Percentiles rank a stretch among this genome's conserved stretches.
phyloP scores from a whole-genome alignment of 2,797 vertebrate species.

The Lophura swinhoii region DNA sequence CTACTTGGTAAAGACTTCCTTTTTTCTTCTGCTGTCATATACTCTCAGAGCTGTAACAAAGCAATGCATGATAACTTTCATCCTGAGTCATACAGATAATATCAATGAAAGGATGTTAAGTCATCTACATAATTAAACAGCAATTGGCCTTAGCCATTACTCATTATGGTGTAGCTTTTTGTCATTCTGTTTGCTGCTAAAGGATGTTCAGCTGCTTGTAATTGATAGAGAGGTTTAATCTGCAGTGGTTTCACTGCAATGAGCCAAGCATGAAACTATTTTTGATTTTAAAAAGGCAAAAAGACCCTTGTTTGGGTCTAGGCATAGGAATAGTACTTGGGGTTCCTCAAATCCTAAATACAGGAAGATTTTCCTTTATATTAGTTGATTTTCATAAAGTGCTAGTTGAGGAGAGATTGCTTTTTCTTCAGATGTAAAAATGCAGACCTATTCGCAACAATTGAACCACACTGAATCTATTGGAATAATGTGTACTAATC shows the following conservation, averaged over 20 bases:
- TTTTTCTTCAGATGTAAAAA: conserved; percentile 48
- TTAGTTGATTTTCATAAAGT: conserved; percentile 3
- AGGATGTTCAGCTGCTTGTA: conserved; percentile 68
- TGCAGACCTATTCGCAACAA: conserved; percentile 14
- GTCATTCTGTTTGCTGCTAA: conserved; percentile 76
- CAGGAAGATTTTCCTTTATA: conserved; percentile 28
- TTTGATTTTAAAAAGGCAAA: conserved; percentile 53
- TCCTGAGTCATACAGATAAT: conserved; percentile 53
- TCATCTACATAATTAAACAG: conserved; percentile 76
- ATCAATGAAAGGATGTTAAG: conserved; percentile 69
- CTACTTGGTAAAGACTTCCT: conserved; percentile 43
- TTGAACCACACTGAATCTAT: not conserved
- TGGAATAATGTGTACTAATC: conserved; percentile 9
- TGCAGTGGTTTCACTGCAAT: conserved; percentile 60
- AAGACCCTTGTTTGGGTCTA: conserved; percentile 13
- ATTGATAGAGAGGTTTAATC: conserved; percentile 70
- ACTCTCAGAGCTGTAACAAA: conserved; percentile 30
- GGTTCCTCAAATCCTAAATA: conserved; percentile 13
- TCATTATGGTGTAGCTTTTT: conserved; percentile 72
- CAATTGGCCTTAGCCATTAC: conserved; percentile 69
- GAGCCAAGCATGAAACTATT: conserved; percentile 53
- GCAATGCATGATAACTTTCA: conserved; percentile 55
- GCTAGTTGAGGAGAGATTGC: conserved; percentile 20
- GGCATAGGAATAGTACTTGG: not conserved
- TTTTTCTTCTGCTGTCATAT: conserved; percentile 34